Conservation (phyloP, 2,113 vertebrate species). For the Zingel zingel region DNA sequence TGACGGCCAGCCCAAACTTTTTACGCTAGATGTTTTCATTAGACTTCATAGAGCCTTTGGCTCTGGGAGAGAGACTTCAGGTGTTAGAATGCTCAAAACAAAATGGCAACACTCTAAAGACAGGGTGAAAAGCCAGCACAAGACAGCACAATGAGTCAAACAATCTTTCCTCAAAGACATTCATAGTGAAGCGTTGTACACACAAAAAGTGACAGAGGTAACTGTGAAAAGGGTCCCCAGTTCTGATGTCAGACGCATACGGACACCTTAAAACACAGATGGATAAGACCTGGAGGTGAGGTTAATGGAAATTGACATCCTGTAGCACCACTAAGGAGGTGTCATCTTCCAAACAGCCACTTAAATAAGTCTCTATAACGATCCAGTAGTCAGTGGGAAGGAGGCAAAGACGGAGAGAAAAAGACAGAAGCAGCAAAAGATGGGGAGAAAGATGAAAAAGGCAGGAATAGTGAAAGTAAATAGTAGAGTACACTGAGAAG, state of each 20-base stretch:
- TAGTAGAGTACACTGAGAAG: no score
- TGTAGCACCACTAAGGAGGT: background rate
- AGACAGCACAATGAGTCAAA: background rate
- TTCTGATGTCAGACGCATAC: background rate
- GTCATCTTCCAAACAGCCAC: constrained; percentile 24
- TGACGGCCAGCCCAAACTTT: background rate
- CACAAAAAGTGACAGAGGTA: background rate
- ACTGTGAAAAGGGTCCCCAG: background rate
- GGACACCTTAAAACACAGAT: background rate
- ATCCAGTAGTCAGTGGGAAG: background rate
- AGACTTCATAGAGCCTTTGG: no score
- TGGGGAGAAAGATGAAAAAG: background rate
- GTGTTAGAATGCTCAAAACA: background rate
- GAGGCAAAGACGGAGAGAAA: background rate
- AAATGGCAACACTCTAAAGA: background rate
- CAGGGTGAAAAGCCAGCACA: background rate
- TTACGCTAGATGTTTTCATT: background rate
- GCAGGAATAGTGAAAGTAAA: background rate
- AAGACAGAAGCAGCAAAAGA: background rate
- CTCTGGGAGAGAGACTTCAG: background rate
- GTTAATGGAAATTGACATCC: constrained; percentile 33
- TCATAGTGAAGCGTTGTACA: background rate
- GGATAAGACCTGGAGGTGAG: background rate
- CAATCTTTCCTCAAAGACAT: background rate
- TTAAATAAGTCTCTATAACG: constrained; percentile 1